Base-by-base conservation (phyloP, 2,888 invertebrate genomes). In the Apocheima hispidaria region DNA sequence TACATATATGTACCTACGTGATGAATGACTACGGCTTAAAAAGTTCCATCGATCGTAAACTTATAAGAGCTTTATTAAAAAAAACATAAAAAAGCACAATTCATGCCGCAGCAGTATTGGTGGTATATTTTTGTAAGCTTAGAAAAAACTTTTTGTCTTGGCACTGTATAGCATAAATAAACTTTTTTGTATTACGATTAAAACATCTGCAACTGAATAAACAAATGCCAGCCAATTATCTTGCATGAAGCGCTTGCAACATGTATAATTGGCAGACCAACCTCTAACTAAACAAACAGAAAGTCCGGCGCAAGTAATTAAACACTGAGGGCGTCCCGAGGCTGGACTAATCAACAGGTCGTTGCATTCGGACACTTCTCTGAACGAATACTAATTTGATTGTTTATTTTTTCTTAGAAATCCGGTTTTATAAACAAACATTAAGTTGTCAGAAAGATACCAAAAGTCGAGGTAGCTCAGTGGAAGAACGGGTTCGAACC, bases 321-420 rank as follows among this genome's bases (percentile, higher is more conserved):
- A 80, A 75, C 80, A 78, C 79, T 81, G 85, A 87, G 86, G 86
- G 87, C 87, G 83, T 83, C 83, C 83, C 48, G 55, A 48, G 46
- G 48, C 40, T 53, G 33, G 40, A 56, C 82, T 82, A 86, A 90
- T 89, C 86, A 89, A 82, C 79, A 82, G 89, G 89, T 87, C 90
- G 83, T 89, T 90, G 88, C 79, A 81, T 84, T 86, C 81, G 20
- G 57, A 49, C 60, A 69, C 72, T 67, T 52, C 43, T 43, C 35
- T 43, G 33, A 33, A 38, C 1, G 20, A 49, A 18, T 33, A 9
- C 36, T 0, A 44, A 26, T 7, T 36, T 38, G 10, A 2, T 5
- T 48, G 30, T 20, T 44, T 28, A 44, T 48, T 46, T 41, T 48
- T 46, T 41, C 21, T 20, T 2, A 41, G 41, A 41, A 41, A 20